phyloP scores from a whole-genome alignment of 2,113 vertebrate genomes.

The Embiotoca jacksoni region DNA sequence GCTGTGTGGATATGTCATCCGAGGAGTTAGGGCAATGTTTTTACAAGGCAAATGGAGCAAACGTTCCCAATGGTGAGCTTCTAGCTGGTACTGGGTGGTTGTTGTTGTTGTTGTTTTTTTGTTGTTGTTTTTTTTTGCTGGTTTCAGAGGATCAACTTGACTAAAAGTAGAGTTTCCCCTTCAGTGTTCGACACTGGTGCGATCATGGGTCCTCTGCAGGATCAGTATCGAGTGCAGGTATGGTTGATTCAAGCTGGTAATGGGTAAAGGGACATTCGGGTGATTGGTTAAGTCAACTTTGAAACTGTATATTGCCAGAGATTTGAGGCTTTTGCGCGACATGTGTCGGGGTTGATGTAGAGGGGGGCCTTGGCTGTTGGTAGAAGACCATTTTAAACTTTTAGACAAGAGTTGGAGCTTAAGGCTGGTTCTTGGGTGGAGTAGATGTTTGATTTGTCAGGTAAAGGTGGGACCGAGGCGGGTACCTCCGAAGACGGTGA shows the following conservation, averaged over 20 bases:
- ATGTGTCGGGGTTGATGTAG: slow-evolving; percentile 29
- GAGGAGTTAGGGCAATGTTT: slow-evolving; percentile 57
- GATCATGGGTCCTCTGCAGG: slow-evolving; percentile 44
- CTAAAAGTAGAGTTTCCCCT: slow-evolving; percentile 45
- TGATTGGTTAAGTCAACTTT: slow-evolving; percentile 47
- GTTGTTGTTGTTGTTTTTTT: slow-evolving; percentile 3
- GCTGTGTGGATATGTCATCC: slow-evolving; percentile 55
- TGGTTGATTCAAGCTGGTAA: slow-evolving; percentile 56
- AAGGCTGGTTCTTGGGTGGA: slow-evolving; percentile 71
- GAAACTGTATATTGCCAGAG: slow-evolving; percentile 46
- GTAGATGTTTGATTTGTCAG: slow-evolving; percentile 49
- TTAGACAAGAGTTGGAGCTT: slow-evolving; percentile 58
- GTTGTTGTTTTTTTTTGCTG: slow-evolving; percentile 65
- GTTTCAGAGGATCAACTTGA: slow-evolving; percentile 67
- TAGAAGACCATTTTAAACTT: slow-evolving; percentile 45
- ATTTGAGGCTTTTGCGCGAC: slow-evolving; percentile 34
- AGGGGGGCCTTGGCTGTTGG: slow-evolving; percentile 36
- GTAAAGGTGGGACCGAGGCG: slow-evolving; percentile 50
- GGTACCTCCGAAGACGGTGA: slow-evolving; percentile 54
- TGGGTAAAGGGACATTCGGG: slow-evolving; percentile 50
- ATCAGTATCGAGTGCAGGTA: slow-evolving; percentile 44
- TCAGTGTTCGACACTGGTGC: slow-evolving; percentile 54
- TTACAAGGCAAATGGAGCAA: slow-evolving; percentile 72
- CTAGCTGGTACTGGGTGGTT: slow-evolving; percentile 68
- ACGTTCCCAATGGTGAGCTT: slow-evolving; percentile 71